Conservation (phyloP, 2,797 vertebrate species). For the Sebastes oblongus region DNA sequence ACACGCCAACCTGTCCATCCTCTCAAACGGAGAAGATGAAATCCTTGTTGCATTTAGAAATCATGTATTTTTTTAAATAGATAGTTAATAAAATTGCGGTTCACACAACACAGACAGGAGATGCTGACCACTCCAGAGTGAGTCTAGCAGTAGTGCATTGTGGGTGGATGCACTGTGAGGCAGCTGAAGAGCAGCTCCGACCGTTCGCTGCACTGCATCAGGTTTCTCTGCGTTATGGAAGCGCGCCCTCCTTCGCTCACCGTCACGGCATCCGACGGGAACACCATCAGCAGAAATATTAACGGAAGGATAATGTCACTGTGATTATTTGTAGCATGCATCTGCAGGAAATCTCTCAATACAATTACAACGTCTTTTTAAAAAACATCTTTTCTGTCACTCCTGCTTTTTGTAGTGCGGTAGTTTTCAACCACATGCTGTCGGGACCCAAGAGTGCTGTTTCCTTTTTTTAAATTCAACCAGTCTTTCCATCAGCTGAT, state of each 20-base stretch:
- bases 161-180: constrained; percentile 54
- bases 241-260: constrained; percentile 54
- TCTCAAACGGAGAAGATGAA: constrained; percentile 22
- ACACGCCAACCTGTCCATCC: background rate
- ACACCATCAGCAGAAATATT: constrained; percentile 55
- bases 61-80: constrained; percentile 21
- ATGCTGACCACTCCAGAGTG: constrained; percentile 38
- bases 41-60: constrained; percentile 47
- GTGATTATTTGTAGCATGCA: constrained; percentile 82
- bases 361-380: constrained; percentile 27
- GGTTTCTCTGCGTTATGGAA: constrained; percentile 60
- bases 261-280: constrained; percentile 50
- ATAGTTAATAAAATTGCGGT: constrained; percentile 2
- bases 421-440: constrained; percentile 48
- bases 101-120: constrained; percentile 13
- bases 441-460: constrained; percentile 23
- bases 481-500: background rate
- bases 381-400: constrained; percentile 20
- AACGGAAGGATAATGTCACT: constrained; percentile 76
- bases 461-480: background rate
- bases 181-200: constrained; percentile 55
- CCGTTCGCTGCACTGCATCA: constrained; percentile 38
- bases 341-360: constrained; percentile 62
- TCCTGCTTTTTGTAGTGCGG: constrained; percentile 47
- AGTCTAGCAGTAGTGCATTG: constrained; percentile 45